Conservation (phyloP, 2,888 invertebrate species). For the Mycalesis mineus region DNA sequence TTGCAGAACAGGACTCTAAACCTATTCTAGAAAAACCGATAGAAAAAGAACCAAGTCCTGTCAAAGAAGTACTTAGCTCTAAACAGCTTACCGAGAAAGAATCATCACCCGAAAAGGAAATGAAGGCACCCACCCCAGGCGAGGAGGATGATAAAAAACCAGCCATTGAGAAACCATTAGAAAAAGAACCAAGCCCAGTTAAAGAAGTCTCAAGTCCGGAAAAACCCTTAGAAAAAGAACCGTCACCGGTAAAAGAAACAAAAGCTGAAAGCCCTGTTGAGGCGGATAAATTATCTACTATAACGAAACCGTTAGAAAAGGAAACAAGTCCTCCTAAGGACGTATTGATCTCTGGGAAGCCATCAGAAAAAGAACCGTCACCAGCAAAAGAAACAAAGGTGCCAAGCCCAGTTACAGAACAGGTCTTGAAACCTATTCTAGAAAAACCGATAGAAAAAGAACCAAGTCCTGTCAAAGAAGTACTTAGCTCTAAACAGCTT, state of each 20-base stretch:
- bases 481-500: background rate
- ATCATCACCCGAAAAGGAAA: slow-evolving; percentile 11
- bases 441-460: no score
- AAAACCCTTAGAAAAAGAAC: slow-evolving; percentile 10
- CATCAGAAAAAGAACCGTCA: no score
- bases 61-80: no score
- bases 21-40: no score
- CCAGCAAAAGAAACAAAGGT: no score
- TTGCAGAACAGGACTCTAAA: background rate
- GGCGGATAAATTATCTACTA: no score
- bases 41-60: background rate
- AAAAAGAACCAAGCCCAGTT: slow-evolving; percentile 10
- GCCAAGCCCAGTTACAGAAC: no score
- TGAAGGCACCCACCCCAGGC: background rate
- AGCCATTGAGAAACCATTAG: background rate
- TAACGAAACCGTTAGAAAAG: no score
- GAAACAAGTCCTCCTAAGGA: no score
- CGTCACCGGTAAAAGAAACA: background rate
- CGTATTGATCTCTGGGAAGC: no score
- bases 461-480: slow-evolving; percentile 1
- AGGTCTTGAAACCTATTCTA: no score
- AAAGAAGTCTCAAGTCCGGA: background rate
- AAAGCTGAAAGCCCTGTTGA: slow-evolving; percentile 9
- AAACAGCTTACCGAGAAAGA: background rate
- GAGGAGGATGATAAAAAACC: background rate